These are phyloP conservation scores for Pemphigus obesinymphae DNA, from an alignment of 1,140 invertebrate genomes.

Conservation along the genomic window DNA sequence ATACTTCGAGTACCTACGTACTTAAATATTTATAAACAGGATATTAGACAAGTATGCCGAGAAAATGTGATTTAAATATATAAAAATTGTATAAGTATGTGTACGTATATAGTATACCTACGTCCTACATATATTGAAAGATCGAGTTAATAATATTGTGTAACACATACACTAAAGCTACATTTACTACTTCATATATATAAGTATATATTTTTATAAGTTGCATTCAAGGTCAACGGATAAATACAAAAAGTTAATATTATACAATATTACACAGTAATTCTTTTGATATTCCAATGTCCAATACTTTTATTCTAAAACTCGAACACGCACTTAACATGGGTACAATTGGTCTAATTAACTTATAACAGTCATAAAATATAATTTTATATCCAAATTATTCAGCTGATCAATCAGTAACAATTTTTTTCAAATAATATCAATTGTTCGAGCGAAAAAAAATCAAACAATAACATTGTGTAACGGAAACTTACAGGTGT, in stretches of 20 bases:
- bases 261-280: too few species aligned
- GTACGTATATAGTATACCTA: neutral
- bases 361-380: neutral
- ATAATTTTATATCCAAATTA: neutral
- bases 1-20: too few species aligned
- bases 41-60: too few species aligned
- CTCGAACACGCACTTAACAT: neutral
- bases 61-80: too few species aligned
- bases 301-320: neutral
- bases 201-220: neutral
- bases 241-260: neutral
- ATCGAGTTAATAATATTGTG: neutral
- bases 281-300: neutral
- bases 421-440: neutral
- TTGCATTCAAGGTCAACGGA: neutral
- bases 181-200: too few species aligned
- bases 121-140: neutral
- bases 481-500: constrained; percentile 12
- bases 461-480: neutral
- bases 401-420: neutral
- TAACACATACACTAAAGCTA: too few species aligned
- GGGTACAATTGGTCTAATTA: neutral
- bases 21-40: too few species aligned
- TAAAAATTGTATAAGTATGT: too few species aligned
- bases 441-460: neutral